phyloP scores from a whole-genome alignment of 1,140 invertebrate species.

The Dendrolimus punctatus region DNA sequence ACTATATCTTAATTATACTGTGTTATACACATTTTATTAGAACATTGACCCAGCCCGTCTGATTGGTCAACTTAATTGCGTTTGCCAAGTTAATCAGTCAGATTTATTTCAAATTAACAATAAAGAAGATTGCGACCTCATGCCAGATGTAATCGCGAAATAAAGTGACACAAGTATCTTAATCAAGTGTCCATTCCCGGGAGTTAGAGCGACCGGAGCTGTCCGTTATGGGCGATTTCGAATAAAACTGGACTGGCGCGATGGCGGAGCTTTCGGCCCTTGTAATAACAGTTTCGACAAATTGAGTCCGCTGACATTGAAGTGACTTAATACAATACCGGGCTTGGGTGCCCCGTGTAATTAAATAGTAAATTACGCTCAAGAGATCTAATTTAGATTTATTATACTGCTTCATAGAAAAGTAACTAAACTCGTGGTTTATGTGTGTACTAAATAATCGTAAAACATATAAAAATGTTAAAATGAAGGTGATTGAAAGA shows the following conservation, averaged over 20 bases:
- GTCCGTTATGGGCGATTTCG: constrained; percentile 54
- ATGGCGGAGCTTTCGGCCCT: constrained; percentile 33
- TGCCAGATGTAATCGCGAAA: constrained; percentile 56
- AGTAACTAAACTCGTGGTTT: no score
- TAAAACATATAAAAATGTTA: no score
- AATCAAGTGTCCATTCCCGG: constrained; percentile 60
- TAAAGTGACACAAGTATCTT: constrained; percentile 64
- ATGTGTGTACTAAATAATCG: no score
- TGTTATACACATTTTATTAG: no score
- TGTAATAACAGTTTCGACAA: constrained; percentile 66
- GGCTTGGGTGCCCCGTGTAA: constrained; percentile 18
- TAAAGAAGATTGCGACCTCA: constrained; percentile 52
- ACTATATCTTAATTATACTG: no score
- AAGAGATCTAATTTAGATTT: no score
- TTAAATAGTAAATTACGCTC: no score
- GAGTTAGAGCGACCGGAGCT: constrained; percentile 43
- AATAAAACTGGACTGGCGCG: constrained; percentile 45
- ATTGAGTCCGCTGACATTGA: constrained; percentile 59
- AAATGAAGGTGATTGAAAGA: no score
- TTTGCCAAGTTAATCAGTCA: constrained; percentile 26
- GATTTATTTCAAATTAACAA: constrained; percentile 58
- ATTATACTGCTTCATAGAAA: no score
- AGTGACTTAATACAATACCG: constrained; percentile 28
- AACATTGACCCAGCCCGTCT: no score
- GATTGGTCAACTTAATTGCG: no score